These are phyloP conservation scores for Botia almorhae DNA, from an alignment of 2,797 vertebrate genomes.

Conservation along the genomic window DNA sequence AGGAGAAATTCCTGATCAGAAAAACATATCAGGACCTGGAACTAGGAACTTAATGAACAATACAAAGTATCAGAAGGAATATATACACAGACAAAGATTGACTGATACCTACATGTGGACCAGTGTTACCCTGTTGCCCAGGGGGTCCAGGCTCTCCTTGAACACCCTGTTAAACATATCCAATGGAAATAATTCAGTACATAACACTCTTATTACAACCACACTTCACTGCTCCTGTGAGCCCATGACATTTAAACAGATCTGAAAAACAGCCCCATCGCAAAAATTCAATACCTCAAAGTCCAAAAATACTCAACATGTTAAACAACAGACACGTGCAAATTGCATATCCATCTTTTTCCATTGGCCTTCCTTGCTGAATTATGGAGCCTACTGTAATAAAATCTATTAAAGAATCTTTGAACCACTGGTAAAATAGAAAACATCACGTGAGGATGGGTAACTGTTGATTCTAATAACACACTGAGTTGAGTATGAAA, in stretches of 20 bases:
- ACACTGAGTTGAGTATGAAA: not conserved
- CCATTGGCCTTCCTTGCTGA: slow-evolving; percentile 15
- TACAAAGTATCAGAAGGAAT: not conserved
- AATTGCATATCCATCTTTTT: slow-evolving; percentile 32
- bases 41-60: not conserved
- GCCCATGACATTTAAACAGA: slow-evolving; percentile 22
- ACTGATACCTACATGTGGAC: slow-evolving; percentile 79
- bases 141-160: slow-evolving; percentile 86
- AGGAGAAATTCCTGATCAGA: not conserved
- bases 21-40: not conserved
- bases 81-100: not conserved
- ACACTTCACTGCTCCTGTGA: not conserved
- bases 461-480: slow-evolving; percentile 11
- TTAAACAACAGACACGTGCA: slow-evolving; percentile 3
- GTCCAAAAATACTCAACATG: slow-evolving; percentile 9
- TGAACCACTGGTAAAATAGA: slow-evolving; percentile 10
- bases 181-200: not conserved
- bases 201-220: not conserved
- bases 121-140: slow-evolving; percentile 86
- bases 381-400: slow-evolving; percentile 13
- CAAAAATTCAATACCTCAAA: slow-evolving; percentile 2
- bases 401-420: slow-evolving; percentile 23
- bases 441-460: not conserved
- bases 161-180: slow-evolving; percentile 75
- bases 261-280: slow-evolving; percentile 19